Conservation (phyloP, 2,888 invertebrate species). For the Schizotus pectinicornis region DNA sequence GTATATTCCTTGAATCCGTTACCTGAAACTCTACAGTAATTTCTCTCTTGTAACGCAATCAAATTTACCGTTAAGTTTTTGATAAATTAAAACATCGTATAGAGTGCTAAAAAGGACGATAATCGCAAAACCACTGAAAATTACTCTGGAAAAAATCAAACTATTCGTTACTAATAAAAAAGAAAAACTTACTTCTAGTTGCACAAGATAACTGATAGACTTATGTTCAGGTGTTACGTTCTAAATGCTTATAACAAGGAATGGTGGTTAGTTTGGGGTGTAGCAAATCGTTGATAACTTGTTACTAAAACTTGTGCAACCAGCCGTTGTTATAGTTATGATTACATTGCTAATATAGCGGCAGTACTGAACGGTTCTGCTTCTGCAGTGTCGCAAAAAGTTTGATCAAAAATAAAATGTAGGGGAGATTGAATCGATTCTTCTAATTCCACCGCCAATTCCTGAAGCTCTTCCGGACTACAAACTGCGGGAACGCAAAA, state of each 20-base stretch:
- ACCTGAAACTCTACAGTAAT: neutral
- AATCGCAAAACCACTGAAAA: constrained; percentile 4
- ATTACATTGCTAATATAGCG: constrained; percentile 9
- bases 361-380: neutral
- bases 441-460: neutral
- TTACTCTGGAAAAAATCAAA: constrained; percentile 1
- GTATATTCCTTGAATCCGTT: neutral
- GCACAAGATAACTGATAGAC: no score
- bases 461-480: neutral
- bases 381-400: neutral
- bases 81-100: constrained; percentile 10
- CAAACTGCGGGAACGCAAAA: constrained; percentile 15
- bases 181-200: no score
- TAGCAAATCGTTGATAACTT: no score
- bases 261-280: no score
- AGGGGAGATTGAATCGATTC: neutral
- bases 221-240: no score
- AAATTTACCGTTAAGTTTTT: neutral
- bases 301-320: no score
- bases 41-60: neutral
- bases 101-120: constrained; percentile 4
- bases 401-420: constrained; percentile 8
- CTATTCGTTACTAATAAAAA: no score
- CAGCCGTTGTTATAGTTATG: neutral
- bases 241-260: no score